These are phyloP conservation scores for Callithrix jacchus DNA, from an alignment of 2,113 vertebrate species.

Conservation along the genomic window DNA sequence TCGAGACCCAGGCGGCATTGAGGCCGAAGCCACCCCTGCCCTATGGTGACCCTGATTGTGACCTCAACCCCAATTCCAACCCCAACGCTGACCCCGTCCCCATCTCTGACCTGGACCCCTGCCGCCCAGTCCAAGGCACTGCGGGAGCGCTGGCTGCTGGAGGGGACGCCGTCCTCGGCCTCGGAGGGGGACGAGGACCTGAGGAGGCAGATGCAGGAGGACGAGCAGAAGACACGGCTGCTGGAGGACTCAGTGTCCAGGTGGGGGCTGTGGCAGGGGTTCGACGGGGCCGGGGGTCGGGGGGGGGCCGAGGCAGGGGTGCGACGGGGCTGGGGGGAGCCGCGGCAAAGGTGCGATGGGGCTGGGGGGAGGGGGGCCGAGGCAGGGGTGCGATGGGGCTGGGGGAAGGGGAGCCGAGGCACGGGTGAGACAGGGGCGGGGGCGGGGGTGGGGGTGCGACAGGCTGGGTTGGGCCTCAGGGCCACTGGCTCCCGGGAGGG, in stretches of 20 bases:
- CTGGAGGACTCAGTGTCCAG: slow-evolving; percentile 92
- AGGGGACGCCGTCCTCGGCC: slow-evolving; percentile 88
- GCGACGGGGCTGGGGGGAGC: too few species aligned
- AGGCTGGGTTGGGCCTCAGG: too few species aligned
- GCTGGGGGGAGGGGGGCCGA: too few species aligned
- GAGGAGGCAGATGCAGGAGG: slow-evolving; percentile 90
- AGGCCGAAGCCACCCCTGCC: background rate
- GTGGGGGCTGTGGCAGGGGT: slow-evolving; percentile 75
- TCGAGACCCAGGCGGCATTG: background rate
- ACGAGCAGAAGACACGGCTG: slow-evolving; percentile 87
- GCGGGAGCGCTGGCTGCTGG: slow-evolving; percentile 95
- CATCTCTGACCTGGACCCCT: background rate
- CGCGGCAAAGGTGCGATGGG: too few species aligned
- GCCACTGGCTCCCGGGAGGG: too few species aligned
- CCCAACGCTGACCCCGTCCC: background rate
- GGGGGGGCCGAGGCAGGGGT: background rate
- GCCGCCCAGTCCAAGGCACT: slow-evolving; percentile 90
- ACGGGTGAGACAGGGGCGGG: too few species aligned
- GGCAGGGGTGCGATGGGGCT: too few species aligned
- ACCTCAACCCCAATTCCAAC: too few species aligned
- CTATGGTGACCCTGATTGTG: too few species aligned
- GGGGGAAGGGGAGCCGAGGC: too few species aligned
- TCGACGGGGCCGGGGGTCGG: fast-evolving
- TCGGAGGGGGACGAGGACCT: slow-evolving; percentile 88
- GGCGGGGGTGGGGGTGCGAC: too few species aligned